Percentiles rank a stretch among this genome's conserved stretches.
phyloP scores from a whole-genome alignment of 2,888 invertebrate species.

The Drosophila mercatorum region DNA sequence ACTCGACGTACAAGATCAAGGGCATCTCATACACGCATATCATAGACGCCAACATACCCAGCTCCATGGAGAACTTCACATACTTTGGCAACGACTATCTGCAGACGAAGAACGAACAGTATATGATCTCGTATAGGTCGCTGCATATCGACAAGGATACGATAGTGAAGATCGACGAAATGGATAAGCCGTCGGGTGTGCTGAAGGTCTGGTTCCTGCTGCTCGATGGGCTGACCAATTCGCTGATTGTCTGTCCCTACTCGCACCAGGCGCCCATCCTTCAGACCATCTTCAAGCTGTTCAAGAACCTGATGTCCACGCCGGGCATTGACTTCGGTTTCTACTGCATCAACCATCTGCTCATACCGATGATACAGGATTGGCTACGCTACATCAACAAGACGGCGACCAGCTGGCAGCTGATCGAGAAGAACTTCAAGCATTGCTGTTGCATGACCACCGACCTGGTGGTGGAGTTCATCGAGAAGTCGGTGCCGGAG shows the following conservation, averaged over 20 bases:
- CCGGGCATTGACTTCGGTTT: conserved; percentile 96
- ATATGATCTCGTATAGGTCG: conserved; percentile 86
- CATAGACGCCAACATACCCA: conserved; percentile 94
- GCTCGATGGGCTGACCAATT: conserved; percentile 93
- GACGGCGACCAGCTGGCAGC: conserved; percentile 90
- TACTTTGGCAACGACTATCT: conserved; percentile 88
- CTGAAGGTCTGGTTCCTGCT: conserved; percentile 96
- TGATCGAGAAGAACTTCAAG: conserved; percentile 94
- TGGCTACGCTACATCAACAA: conserved; percentile 93
- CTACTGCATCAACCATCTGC: conserved; percentile 95
- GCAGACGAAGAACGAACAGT: conserved; percentile 88
- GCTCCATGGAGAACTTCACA: conserved; percentile 88
- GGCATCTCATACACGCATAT: conserved; percentile 91
- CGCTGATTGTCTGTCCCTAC: conserved; percentile 93
- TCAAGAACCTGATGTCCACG: conserved; percentile 90
- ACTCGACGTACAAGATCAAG: conserved; percentile 93
- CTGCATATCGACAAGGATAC: conserved; percentile 85
- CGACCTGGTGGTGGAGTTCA: conserved; percentile 94
- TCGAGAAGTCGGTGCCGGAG: conserved; percentile 88
- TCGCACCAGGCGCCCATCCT: conserved; percentile 94
- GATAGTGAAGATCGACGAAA: conserved; percentile 85
- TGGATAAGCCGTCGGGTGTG: conserved; percentile 93
- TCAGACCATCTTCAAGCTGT: conserved; percentile 93
- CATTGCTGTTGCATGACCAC: conserved; percentile 97
- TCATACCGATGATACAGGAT: conserved; percentile 96